Evolutionary conservation across 2,113 vertebrate species (phyloP).

Genomic region (Ctenomys sociabilis): DNA sequence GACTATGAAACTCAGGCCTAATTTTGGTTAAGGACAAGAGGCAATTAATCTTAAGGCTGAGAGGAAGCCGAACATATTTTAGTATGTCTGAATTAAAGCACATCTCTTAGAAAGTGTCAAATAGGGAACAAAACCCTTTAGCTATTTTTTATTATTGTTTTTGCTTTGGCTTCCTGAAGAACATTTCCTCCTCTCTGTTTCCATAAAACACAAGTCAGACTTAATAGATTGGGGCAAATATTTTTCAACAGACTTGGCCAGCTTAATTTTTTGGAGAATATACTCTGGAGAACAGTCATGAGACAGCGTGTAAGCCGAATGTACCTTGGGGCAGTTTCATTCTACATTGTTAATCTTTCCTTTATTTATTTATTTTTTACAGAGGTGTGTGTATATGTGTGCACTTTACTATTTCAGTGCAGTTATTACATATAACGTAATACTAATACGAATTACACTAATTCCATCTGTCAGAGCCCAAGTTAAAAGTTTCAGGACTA

Average conservation of each 20-base stretch:
- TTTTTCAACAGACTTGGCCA: slow-evolving; percentile 35
- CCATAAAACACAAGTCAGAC: slow-evolving; percentile 44
- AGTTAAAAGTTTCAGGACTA: slow-evolving; percentile 18
- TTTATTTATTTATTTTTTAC: not conserved
- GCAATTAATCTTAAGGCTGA: not conserved
- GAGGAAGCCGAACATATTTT: not conserved
- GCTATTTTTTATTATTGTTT: not conserved
- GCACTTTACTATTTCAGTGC: not conserved
- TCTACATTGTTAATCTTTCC: not conserved
- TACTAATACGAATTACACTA: not conserved
- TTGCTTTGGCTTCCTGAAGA: slow-evolving; percentile 12
- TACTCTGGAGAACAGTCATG: not conserved
- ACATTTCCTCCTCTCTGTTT: not conserved
- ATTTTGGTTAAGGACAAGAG: slow-evolving; percentile 23
- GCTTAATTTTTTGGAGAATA: slow-evolving; percentile 55
- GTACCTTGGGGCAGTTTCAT: not conserved
- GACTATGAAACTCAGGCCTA: not conserved
- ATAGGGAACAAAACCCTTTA: slow-evolving; percentile 1
- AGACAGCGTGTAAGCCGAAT: slow-evolving; percentile 10
- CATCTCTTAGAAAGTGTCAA: not conserved
- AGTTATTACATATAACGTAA: not conserved
- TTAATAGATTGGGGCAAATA: slow-evolving; percentile 59
- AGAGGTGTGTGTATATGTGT: not conserved
- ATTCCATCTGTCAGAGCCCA: not conserved
- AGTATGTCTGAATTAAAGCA: slow-evolving; percentile 13